Conservation (phyloP, 2,113 vertebrate genomes). For the Engraulis encrasicolus region DNA sequence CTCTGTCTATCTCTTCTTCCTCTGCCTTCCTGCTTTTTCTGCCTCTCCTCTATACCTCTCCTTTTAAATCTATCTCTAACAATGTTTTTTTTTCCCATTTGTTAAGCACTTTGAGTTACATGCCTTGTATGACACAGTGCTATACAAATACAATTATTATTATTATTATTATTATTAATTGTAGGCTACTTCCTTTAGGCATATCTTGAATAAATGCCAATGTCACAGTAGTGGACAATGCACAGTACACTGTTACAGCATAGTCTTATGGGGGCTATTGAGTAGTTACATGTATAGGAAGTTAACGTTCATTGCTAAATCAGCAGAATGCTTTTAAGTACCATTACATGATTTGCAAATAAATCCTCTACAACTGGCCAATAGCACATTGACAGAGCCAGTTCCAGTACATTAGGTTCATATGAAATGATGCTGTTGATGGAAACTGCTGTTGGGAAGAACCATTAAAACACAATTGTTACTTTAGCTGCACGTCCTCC, state of each 20-base stretch:
- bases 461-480: neutral
- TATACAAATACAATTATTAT: too few relatives aligned
- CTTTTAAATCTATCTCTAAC: too few relatives aligned
- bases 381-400: neutral
- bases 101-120: too few relatives aligned
- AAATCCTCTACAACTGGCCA: neutral
- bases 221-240: too few relatives aligned
- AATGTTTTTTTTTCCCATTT: too few relatives aligned
- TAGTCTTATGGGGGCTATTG: neutral
- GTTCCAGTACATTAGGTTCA: neutral
- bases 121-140: too few relatives aligned
- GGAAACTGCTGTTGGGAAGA: neutral
- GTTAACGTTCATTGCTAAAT: neutral
- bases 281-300: neutral
- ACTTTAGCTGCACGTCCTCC: neutral
- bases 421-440: neutral
- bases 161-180: too few relatives aligned
- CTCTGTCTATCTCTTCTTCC: too few relatives aligned
- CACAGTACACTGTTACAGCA: neutral
- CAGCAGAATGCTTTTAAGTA: neutral
- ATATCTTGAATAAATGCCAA: too few relatives aligned
- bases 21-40: too few relatives aligned
- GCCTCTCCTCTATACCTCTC: too few relatives aligned
- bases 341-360: neutral
- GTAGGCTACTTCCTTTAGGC: too few relatives aligned